Evolutionary conservation across 2,797 vertebrate genomes (phyloP).

Genomic region (Mormyrus proboscirostris): DNA sequence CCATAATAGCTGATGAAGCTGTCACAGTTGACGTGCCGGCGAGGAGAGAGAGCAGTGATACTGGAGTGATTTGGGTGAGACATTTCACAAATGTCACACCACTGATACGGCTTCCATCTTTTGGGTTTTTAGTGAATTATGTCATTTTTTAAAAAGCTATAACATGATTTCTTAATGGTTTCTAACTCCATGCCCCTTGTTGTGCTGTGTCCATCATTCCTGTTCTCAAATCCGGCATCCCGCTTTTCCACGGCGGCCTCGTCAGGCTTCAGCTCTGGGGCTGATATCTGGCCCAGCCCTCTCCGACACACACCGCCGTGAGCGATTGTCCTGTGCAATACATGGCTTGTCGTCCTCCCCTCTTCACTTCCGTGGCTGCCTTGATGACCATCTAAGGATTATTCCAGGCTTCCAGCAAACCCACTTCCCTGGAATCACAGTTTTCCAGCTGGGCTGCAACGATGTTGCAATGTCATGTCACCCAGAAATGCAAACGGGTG

Average conservation of each 20-base stretch:
- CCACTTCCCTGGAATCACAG: background rate
- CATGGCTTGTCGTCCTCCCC: background rate
- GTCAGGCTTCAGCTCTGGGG: constrained; percentile 7
- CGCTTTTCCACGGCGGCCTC: background rate
- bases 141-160: background rate
- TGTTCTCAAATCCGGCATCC: background rate
- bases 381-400: constrained; percentile 41
- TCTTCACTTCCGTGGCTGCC: constrained; percentile 42
- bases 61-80: background rate
- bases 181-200: background rate
- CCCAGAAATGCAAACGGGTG: background rate
- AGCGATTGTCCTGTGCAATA: background rate
- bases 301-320: background rate
- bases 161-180: background rate
- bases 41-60: background rate
- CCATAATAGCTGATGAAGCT: background rate
- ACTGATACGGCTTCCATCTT: background rate
- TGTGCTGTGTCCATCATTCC: background rate
- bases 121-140: background rate
- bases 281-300: constrained; percentile 25
- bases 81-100: background rate
- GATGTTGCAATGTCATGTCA: background rate
- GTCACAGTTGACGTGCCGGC: background rate
- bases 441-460: background rate
- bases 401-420: background rate